Base-by-base conservation (phyloP, 2,888 invertebrate species). In the Alloplasta piceator region DNA sequence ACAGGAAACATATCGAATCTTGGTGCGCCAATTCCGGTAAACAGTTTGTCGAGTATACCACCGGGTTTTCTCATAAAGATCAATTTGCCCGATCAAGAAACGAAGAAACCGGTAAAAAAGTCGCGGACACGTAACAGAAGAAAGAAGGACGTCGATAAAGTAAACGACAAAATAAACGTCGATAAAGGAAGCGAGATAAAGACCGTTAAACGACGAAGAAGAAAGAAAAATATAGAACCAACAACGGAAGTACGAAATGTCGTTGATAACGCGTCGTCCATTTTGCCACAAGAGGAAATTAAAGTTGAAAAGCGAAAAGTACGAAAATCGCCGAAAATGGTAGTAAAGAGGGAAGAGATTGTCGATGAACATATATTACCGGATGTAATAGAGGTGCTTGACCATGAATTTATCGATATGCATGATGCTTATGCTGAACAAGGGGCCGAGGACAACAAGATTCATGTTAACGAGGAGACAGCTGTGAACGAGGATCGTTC, bases 51-150 rank as follows among this genome's bases (percentile, higher is more conserved):
- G 9, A 90, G 90, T 73, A 92, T 92, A 67, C 92, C 92, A 9
- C 92, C 92, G 5, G 92, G 92, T 41, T 85, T 92, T 14, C 76
- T 92, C 14, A 91, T 92, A 26, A 92, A 92, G 76, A 92, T 92
- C 14, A 88, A 92, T 82, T 82, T 92, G 6, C 92, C 92, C 0
- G 90, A 90, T 9, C 89, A 89, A 66, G 83, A 84, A 4, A 83
- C 58, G 6, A 82, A 85, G 9, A 86, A 80, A 52, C 73, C 70
- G 0, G 12, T 58, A 0, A 88, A 87, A 61, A 26, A 61, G 0
- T 56, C 61, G 4, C 87, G 86, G 10, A 85, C 80, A 12, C 82
- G 82, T 41, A 75, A 55, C 0, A 64, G 66, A 43, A 41, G 48
- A 16, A 70, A 10, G 48, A 71, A 56, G 6, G 7, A 14, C 14